Base-by-base conservation (phyloP, 2,113 vertebrate genomes). In the Nansenia antarctica region DNA sequence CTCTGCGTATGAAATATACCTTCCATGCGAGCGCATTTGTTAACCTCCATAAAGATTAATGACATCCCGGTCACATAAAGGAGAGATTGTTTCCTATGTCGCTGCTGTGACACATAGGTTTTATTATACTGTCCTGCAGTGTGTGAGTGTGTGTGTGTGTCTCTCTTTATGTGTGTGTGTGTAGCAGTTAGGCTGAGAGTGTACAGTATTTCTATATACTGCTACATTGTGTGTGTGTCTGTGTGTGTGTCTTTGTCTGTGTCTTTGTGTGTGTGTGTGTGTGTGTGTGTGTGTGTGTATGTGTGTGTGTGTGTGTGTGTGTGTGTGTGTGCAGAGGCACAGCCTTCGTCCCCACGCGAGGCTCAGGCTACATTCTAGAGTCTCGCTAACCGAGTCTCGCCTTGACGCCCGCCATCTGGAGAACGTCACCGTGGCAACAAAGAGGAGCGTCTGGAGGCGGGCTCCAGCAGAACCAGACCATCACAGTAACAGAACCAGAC, bases 21-120 rank as follows among this genome's bases (percentile, higher is more conserved):
- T 85, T 88, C 87, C 78, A 77, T 74, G 80, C 68, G 42, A 90
- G 82, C 74, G 79, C 79, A 90, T 92, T 88, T 89, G 87, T 91
- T 87, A 86, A 87, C 85, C 87, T 86, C 82, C 62, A 70, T 78
- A 78, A 75, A 87, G 89, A 91, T 89, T 88, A 89, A 90, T 86
- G 87, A 86, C 84, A 77, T 81, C 80, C 76, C 24, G 74, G 82
- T 81, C 80, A 72, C 83, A 89, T 81, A 87, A 87, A 90, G 85
- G 83, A 85, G 81, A 84, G 82, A 86, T 67, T 85, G 86, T 88
- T 89, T 89, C 88, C 86, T 88, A 79, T 74, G 82, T 62, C 3
- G 74, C 79, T n/a, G n/a, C 81, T 62, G 64, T 72, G 82, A 82
- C 85, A 84, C 69, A 76, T 73, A 70, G 78, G 62, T 85, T 82